These are phyloP conservation scores for Apotomis betuletana DNA, from an alignment of 2,888 invertebrate genomes.

Conservation along the genomic window DNA sequence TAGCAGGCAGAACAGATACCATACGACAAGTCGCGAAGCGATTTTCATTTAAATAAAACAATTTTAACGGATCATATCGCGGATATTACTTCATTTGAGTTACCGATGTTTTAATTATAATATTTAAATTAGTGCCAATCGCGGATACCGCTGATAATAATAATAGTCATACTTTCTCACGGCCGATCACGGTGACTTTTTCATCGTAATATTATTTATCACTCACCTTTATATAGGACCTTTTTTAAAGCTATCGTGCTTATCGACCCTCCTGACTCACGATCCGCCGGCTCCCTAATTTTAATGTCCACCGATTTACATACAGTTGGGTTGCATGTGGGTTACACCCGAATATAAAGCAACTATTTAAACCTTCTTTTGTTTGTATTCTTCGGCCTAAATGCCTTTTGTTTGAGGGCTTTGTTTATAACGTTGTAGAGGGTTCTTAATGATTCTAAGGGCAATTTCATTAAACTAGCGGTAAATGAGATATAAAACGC, in stretches of 20 bases:
- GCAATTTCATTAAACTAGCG: conserved; percentile 14
- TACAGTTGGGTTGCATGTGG: conserved; percentile 35
- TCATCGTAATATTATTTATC: too few species aligned
- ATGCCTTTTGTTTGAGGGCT: conserved; percentile 28
- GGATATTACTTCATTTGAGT: too few species aligned
- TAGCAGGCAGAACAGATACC: too few species aligned
- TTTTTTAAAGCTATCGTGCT: conserved; percentile 20
- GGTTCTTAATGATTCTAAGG: conserved; percentile 15
- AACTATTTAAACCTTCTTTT: conserved; percentile 26
- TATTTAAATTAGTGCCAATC: too few species aligned
- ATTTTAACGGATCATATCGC: too few species aligned
- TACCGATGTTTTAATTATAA: too few species aligned
- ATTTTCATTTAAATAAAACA: too few species aligned
- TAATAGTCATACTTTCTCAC: too few species aligned
- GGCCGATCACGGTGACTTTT: too few species aligned
- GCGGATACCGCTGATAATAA: too few species aligned
- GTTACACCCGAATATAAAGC: conserved; percentile 39
- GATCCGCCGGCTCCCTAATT: conserved; percentile 29
- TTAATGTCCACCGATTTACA: conserved; percentile 33
- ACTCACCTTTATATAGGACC: background rate
- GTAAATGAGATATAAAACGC: conserved; percentile 1
- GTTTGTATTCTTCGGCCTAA: conserved; percentile 28
- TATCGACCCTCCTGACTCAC: conserved; percentile 30
- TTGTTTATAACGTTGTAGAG: conserved; percentile 18
- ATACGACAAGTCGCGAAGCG: too few species aligned